Base-by-base conservation (phyloP, 2,888 invertebrate genomes). In the Nomada hirtipes region DNA sequence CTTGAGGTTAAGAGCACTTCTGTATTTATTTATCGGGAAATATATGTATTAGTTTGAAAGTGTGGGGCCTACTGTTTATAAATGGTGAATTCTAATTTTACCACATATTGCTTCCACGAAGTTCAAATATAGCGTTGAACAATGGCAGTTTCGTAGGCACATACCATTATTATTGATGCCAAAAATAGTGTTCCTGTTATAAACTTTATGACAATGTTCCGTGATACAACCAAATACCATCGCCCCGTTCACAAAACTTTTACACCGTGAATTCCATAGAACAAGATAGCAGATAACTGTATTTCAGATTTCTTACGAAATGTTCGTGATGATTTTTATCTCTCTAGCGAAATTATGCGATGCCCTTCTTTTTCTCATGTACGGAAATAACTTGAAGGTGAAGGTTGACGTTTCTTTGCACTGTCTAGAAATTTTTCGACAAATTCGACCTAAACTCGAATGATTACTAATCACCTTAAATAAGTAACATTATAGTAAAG, bases 361-460 rank as follows among this genome's bases (percentile, higher is more conserved):
- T 53, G 67, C n/a, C 10, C 9, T 36, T 50, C 13, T n/a, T n/a
- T 42, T 15, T 15, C n/a, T 18, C 36, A 13, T 23, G 36, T 59
- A 29, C 44, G 36, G 42, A 50, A 67, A 65, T 65, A 50, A 67
- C 23, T 23, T 2, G 44, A 67, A 67, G 74, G 50, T 59, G 44
- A 68, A 60, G 36, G 59, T 13, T 59, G 60, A 26, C 10, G 15
- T 60, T 52, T 59, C 2, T 13, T 10, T 15, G 4, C 29, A 36
- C 0, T n/a, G n/a, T 15, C 47, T 3, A 47, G 3, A 59, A 2
- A 60, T 47, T 13, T 60, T 42, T n/a, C 36, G 36, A 9, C 36
- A 36, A 36, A 36, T 36, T 36, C 36, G 44, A 18, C 36, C 15
- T 67, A 13, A 26, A 55, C 57, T 7, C 7, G 29, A 29, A 29